These are phyloP conservation scores for Empis livida DNA, from an alignment of 2,888 invertebrate species.

Conservation along the genomic window DNA sequence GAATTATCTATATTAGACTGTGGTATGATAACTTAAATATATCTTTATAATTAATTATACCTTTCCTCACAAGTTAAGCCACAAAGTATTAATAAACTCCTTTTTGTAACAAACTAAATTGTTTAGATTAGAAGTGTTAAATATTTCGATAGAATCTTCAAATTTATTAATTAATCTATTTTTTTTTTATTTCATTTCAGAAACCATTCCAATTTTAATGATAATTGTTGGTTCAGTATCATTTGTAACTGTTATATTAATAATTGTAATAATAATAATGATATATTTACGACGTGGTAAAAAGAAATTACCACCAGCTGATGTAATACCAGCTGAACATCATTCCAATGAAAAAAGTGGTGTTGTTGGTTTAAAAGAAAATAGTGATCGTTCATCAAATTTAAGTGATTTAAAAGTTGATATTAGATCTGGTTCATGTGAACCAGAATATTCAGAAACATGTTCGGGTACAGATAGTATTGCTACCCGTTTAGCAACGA, in stretches of 20 bases:
- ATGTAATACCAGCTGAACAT: constrained; percentile 33
- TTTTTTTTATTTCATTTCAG: constrained; percentile 36
- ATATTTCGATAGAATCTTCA: no score
- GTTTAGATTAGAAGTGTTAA: no score
- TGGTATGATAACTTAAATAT: no score
- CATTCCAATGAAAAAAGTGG: constrained; percentile 29
- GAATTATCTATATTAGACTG: no score
- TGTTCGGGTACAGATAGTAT: constrained; percentile 44
- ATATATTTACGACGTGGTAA: constrained; percentile 53
- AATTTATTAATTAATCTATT: not conserved
- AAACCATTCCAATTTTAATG: constrained; percentile 63
- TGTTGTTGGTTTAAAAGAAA: constrained; percentile 38
- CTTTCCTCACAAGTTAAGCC: no score
- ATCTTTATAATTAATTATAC: no score
- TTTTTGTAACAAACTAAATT: no score
- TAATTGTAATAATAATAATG: constrained; percentile 66
- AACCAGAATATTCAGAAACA: constrained; percentile 47
- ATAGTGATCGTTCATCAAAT: constrained; percentile 78
- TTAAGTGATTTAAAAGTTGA: constrained; percentile 87
- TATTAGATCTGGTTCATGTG: constrained; percentile 50
- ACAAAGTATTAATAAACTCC: no score
- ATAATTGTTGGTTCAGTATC: constrained; percentile 70
- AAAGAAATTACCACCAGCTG: constrained; percentile 33
- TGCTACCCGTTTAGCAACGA: constrained; percentile 35
- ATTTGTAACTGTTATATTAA: constrained; percentile 71